Evolutionary conservation across 1,140 invertebrate species (phyloP).

Genomic region (Sweltsa coloradensis): DNA sequence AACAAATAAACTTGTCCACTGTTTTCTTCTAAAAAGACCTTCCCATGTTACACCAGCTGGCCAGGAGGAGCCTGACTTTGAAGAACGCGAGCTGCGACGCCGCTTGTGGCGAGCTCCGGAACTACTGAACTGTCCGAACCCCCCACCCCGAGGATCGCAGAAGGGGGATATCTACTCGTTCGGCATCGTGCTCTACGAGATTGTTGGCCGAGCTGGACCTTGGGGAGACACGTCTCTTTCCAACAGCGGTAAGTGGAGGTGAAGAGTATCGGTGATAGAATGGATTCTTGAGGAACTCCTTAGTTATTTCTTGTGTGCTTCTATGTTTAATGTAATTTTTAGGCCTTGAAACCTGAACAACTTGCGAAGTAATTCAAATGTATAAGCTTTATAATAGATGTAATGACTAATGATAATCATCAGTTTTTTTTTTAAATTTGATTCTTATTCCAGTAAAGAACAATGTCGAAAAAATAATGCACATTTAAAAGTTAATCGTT

Average conservation of each 20-base stretch:
- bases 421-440: too few relatives aligned
- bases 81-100: constrained; percentile 30
- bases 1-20: too few relatives aligned
- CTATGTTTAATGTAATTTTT: neutral
- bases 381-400: too few relatives aligned
- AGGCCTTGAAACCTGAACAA: too few relatives aligned
- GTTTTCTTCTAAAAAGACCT: too few relatives aligned
- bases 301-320: neutral
- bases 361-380: neutral
- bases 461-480: too few relatives aligned
- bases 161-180: constrained; percentile 61
- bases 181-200: constrained; percentile 57
- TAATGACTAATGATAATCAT: too few relatives aligned
- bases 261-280: too few relatives aligned
- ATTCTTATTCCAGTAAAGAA: too few relatives aligned
- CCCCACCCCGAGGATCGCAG: constrained; percentile 45
- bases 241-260: constrained; percentile 36
- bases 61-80: constrained; percentile 38
- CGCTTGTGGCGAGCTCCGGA: constrained; percentile 57
- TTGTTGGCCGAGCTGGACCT: constrained; percentile 50
- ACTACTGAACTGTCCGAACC: constrained; percentile 38
- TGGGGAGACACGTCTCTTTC: constrained; percentile 51
- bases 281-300: too few relatives aligned
- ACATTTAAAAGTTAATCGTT: too few relatives aligned
- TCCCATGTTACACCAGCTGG: constrained; percentile 27